These are phyloP conservation scores for Chloebia gouldiae DNA, from an alignment of 2,113 vertebrate species.

Conservation along the genomic window DNA sequence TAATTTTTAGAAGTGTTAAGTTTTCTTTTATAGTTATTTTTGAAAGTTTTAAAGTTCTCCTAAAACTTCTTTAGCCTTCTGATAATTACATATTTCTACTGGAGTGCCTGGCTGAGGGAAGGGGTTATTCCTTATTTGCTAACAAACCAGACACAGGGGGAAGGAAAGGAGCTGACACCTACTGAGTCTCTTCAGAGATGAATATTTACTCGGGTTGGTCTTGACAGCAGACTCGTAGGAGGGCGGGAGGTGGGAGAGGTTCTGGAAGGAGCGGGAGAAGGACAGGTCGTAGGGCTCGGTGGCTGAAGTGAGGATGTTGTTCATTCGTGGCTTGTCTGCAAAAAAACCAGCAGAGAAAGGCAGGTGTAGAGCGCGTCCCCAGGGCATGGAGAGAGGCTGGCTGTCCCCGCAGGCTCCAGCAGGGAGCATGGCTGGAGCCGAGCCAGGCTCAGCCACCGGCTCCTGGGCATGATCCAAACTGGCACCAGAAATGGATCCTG, in stretches of 20 bases:
- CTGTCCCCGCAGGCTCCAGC: background rate
- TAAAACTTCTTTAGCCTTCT: no score
- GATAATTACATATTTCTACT: no score
- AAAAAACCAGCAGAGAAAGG: conserved; percentile 9
- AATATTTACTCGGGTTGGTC: conserved; percentile 94
- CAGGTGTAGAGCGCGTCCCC: background rate
- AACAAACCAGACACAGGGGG: background rate
- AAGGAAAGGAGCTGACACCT: conserved; percentile 74
- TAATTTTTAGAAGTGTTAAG: no score
- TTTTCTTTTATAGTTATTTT: no score
- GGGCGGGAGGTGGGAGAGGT: conserved; percentile 94
- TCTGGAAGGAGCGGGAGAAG: conserved; percentile 98
- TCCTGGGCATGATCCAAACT: background rate
- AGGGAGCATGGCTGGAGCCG: background rate
- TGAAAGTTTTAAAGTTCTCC: no score
- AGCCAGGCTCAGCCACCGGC: background rate
- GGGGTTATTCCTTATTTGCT: background rate
- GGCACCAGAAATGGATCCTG: background rate
- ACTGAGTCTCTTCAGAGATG: conserved; percentile 98
- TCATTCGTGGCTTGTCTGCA: conserved; percentile 92
- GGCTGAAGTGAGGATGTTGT: conserved; percentile 95
- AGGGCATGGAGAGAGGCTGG: background rate
- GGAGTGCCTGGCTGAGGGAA: background rate
- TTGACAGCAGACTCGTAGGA: conserved; percentile 96
- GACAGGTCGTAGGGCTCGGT: conserved; percentile 97